Evolutionary conservation across 2,797 vertebrate genomes (phyloP), one percentile per base, ranked within the genome.

Genomic region (Sebastes goodei): DNA sequence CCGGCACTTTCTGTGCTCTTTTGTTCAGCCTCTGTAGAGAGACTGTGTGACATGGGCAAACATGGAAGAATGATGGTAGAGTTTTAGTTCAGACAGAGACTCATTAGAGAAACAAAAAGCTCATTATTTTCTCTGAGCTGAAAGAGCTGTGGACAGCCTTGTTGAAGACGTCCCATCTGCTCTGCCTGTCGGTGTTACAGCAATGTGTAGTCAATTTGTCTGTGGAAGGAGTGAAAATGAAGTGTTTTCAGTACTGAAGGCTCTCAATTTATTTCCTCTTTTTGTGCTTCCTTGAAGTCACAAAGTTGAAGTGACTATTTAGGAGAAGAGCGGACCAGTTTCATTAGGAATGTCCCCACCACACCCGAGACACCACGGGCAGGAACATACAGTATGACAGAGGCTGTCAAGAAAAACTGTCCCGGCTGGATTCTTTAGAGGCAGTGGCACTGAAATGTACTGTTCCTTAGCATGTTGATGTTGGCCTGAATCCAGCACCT

Each of bases 101-200:
- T 94, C 91, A 92, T 94, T 94, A 94, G 79, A 80, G 25, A 71
- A 85, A 94, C 90, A 93, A 90, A 84, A 80, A 72, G 59, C 78
- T 76, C 71, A 76, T 93, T 89, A 64, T 92, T 83, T 66, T n/a
- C 10, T 67, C 79, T 55, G 74, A 67, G 55, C 59, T 49, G 57
- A 76, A 78, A 75, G 81, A 81, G 84, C 68, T 35, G 11, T 4
- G 25, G 30, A 63, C 52, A 52, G 59, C 63, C 72, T 57, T 71
- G 76, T 60, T 53, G 20, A 76, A 78, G 35, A 62, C 25, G 5
- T 33, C 27, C 30, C 73, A 56, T 72, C 69, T 35, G 66, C 76
- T 87, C 27, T 27, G 64, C 20, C 25, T 21, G 7, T 38, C 63
- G 10, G 15, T 23, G 32, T 17, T 11, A 12, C 20, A 27, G 10